These are phyloP conservation scores for Drosophila ironensis DNA, from an alignment of 1,140 invertebrate species.

Conservation along the genomic window DNA sequence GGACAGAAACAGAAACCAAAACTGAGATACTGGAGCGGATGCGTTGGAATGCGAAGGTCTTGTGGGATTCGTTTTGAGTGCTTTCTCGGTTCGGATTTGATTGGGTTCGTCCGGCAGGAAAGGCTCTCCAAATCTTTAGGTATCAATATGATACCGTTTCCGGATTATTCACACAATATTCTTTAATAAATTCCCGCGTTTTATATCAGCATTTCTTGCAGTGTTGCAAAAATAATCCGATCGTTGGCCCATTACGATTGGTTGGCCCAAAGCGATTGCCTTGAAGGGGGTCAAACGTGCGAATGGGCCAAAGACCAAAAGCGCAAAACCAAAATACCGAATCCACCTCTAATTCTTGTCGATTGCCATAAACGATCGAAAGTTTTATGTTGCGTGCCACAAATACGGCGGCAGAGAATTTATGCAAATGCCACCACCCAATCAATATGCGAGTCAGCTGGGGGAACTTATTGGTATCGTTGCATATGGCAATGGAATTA, in stretches of 20 bases:
- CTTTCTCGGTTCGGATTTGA: constrained; percentile 3
- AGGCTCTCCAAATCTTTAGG: too few species aligned
- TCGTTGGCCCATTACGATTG: constrained; percentile 28
- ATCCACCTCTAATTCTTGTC: constrained; percentile 33
- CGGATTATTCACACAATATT: too few species aligned
- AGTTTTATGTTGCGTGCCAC: constrained; percentile 39
- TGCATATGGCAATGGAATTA: constrained; percentile 46
- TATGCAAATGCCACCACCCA: constrained; percentile 50
- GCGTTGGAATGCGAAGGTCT: constrained; percentile 62
- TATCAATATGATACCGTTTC: too few species aligned
- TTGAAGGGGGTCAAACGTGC: constrained; percentile 71
- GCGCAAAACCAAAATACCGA: not conserved
- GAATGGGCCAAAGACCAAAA: constrained; percentile 27
- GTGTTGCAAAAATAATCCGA: constrained; percentile 56
- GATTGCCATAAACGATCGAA: constrained; percentile 47
- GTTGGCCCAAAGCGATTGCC: constrained; percentile 63
- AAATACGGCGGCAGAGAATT: constrained; percentile 28
- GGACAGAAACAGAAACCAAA: constrained; percentile 30
- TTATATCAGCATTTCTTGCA: constrained; percentile 40
- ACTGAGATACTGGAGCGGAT: constrained; percentile 38
- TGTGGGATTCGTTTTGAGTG: constrained; percentile 16
- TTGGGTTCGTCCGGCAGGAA: not conserved
- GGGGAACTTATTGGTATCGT: constrained; percentile 8
- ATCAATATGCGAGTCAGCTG: constrained; percentile 36
- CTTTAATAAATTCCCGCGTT: not conserved